Evolutionary conservation across 2,797 vertebrate species (phyloP), one percentile per base, ranked within the genome.

Genomic region (Sebastes matsubarae): DNA sequence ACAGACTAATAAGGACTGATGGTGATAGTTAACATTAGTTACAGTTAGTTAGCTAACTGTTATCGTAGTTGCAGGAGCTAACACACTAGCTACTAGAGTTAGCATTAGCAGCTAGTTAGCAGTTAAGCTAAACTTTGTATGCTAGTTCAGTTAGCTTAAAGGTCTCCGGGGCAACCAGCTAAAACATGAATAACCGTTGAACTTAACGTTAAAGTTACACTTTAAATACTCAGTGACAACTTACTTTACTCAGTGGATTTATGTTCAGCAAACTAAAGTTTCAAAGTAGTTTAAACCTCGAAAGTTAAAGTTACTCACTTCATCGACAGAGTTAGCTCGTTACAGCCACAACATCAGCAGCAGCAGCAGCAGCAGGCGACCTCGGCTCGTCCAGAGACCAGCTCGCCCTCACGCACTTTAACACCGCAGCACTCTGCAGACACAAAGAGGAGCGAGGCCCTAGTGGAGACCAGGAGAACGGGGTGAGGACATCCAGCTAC

Each of bases 391-490:
- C 36, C 57, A 63, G 77, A 83, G 79, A 57, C 42, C 57, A 63
- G 79, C 78, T 70, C n/a, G 82, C 36, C 20, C 77, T 79, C 66
- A 80, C 75, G 75, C 64, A 85, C 80, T 81, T 81, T 69, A 61
- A 72, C 79, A 57, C 76, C 20, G 34, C 32, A 46, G 42, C 10
- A 38, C 30, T 57, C 24, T 5, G 32, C 30, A 79, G 63, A 93
- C 89, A 94, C 34, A 93, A 92, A 90, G 90, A 73, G 52, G 14
- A 16, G 14, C 38, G 73, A 5, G 57, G 60, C 80, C 83, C 90
- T 72, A 60, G 83, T 9, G 86, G 78, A 75, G 58, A 63, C 27
- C 6, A 76, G 42, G 65, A 16, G 32, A 74, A 77, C 20, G 12
- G 36, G 5, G 10, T 0, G 6, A 42, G 3, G 64, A 42, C 16